Evolutionary conservation across 2,797 vertebrate genomes (phyloP), one percentile per base, ranked within the genome.

Genomic region (Sphaeramia orbicularis): DNA sequence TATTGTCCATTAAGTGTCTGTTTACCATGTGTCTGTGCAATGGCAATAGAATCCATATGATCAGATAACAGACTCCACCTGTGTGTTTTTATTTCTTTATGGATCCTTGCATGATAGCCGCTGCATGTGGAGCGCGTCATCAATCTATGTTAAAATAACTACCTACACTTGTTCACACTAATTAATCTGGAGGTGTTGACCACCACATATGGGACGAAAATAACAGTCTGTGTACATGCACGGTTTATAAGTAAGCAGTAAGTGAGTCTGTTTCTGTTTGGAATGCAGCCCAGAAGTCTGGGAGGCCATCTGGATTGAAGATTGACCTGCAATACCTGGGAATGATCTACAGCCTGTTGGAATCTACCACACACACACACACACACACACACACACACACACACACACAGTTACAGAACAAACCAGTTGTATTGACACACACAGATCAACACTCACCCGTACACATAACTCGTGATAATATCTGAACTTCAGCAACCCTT

Each of bases 301-400:
- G 52, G 66, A 76, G 78, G 70, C 71, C 87, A 87, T 86, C 85
- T 90, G 87, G 85, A 87, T 86, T 89, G 86, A 85, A 88, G 86
- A 91, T 88, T 85, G 81, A 87, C 86, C 76, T 71, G 82, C 73
- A 71, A 82, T 78, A 86, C 70, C 80, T 84, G 76, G 19, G 45
- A 90, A 90, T 92, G 85, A 90, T 89, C 83, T 90, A 90, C 82
- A 84, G 66, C 76, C 62, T 62, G 43, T 32, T 48, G 65, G 71
- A 81, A 74, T 74, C 75, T 48, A 55, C 54, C 32, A 41, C 42
- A 67, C 52, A 64, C 54, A 53, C 42, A 61, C 58, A 43, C 65
- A 55, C 47, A 60, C 55, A 41, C 56, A 53, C 36, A 54, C 36
- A 68, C 53, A 53, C 42, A 61, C 58, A 43, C 65, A 55, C 47